Evolutionary conservation across 30 jellyfish, hydroid and myxozoan genomes (phyloP).

Genomic region (Hydra vulgaris): DNA sequence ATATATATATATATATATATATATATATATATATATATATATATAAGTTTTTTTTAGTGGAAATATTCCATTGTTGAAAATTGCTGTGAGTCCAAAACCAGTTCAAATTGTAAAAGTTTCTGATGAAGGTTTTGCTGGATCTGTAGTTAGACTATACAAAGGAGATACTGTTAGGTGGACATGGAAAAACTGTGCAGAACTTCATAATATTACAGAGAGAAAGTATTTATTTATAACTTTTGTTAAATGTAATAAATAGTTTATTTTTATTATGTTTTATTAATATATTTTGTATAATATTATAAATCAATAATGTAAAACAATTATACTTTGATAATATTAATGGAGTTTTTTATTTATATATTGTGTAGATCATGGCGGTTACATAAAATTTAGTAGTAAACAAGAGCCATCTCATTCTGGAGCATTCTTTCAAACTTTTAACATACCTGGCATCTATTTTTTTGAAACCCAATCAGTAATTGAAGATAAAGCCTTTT

Average conservation of each 20-base stretch:
- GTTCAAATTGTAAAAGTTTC: constrained; percentile 37
- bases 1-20: no score
- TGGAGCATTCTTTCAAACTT: constrained; percentile 35
- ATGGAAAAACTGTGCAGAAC: constrained; percentile 30
- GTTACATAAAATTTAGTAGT: constrained; percentile 5
- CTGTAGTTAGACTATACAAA: constrained; percentile 33
- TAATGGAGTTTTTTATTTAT: background rate
- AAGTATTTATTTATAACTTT: no score
- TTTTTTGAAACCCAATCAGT: constrained; percentile 30
- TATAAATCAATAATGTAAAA: no score
- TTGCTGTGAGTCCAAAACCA: constrained; percentile 35
- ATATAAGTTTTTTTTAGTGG: constrained; percentile 17
- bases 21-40: no score
- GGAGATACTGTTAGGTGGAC: constrained; percentile 43
- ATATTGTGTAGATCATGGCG: constrained; percentile 36
- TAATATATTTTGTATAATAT: no score
- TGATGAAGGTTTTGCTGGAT: constrained; percentile 38
- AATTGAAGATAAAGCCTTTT: constrained; percentile 34
- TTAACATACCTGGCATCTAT: constrained; percentile 33
- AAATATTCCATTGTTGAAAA: constrained; percentile 20
- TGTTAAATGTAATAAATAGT: no score
- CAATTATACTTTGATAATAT: no score
- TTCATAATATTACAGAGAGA: constrained; percentile 29
- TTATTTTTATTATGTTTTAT: no score
- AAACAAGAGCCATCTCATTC: constrained; percentile 27